Evolutionary conservation across 2,113 vertebrate species (phyloP), one percentile per base, ranked within the genome.

Genomic region (Dermatemys mawii): DNA sequence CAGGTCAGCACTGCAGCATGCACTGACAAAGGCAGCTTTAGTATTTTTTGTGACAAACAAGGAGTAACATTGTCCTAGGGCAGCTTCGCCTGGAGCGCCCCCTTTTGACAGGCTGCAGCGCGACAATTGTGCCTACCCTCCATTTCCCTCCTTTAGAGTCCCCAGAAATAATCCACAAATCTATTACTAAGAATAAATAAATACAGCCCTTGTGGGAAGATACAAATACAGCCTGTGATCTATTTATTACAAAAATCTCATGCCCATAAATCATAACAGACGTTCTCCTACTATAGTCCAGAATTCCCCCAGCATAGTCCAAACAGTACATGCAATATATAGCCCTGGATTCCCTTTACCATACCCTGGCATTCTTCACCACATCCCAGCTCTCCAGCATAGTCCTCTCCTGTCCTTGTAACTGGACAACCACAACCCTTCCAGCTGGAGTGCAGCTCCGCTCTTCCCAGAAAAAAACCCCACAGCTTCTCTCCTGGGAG

Each of bases 21-120:
- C 35, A 70, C 16, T n/a, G 63, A 35, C 63, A 38, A 70, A 22
- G 19, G 63, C 63, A 70, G 63, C n/a, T 70, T 21, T 70, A 70
- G 38, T 21, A 38, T 38, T 22, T n/a, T n/a, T 38, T 22, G n/a
- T 70, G 63, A n/a, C 63, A 70, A 70, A 22, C 63, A 6, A 67
- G 60, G 29, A 86, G 27, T 19, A 73, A 83, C 3, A 8, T 35
- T 80, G n/a, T 48, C 0, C 0, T 2, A 60, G 4, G 13, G 63
- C n/a, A 70, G 63, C n/a, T 19, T 70, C 8, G 8, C 63, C 63
- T 70, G 63, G 63, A 38, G n/a, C 4, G 8, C 63, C 35, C 63
- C n/a, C 19, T 70, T 70, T 70, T 5, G 5, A 38, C 63, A 70
- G 35, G 63, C 63, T 8, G 8, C 17, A 21, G 35, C 8, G 8